A percentile compares a stretch with the other conserved stretches of the same genome.
Conservation (phyloP, 2,888 invertebrate species). For the Malachius bipustulatus region DNA sequence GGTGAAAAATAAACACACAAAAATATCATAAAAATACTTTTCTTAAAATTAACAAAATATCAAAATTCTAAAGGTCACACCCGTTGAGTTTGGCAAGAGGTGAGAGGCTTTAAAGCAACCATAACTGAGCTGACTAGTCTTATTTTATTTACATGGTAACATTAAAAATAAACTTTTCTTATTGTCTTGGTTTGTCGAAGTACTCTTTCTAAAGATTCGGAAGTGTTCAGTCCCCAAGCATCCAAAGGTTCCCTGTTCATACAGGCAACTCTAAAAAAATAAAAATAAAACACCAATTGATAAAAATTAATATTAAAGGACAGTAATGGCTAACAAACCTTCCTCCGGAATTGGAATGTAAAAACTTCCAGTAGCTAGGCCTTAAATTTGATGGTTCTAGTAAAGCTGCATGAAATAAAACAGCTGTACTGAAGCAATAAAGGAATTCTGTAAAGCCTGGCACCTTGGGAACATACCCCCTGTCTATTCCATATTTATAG, state of each 20-base stretch:
- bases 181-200: conserved; percentile 37
- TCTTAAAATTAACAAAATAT: too few relatives aligned
- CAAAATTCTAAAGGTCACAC: too few relatives aligned
- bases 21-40: too few relatives aligned
- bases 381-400: conserved; percentile 67
- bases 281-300: too few relatives aligned
- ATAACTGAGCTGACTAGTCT: too few relatives aligned
- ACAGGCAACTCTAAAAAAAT: conserved; percentile 41
- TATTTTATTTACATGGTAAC: too few relatives aligned
- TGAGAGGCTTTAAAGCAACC: too few relatives aligned
- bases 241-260: conserved; percentile 49
- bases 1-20: too few relatives aligned
- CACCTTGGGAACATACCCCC: conserved; percentile 52
- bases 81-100: too few relatives aligned
- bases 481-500: conserved; percentile 57
- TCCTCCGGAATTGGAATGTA: conserved; percentile 61
- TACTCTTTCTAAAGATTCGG: conserved; percentile 38
- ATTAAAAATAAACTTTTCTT: conserved; percentile 9
- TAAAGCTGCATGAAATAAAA: conserved; percentile 66
- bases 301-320: too few relatives aligned
- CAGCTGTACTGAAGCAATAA: conserved; percentile 65
- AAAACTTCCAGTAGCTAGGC: conserved; percentile 73
- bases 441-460: conserved; percentile 58
- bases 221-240: conserved; percentile 47
- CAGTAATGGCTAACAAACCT: too few relatives aligned